phyloP scores from a whole-genome alignment of 2,797 vertebrate genomes.

The Chelmon rostratus region DNA sequence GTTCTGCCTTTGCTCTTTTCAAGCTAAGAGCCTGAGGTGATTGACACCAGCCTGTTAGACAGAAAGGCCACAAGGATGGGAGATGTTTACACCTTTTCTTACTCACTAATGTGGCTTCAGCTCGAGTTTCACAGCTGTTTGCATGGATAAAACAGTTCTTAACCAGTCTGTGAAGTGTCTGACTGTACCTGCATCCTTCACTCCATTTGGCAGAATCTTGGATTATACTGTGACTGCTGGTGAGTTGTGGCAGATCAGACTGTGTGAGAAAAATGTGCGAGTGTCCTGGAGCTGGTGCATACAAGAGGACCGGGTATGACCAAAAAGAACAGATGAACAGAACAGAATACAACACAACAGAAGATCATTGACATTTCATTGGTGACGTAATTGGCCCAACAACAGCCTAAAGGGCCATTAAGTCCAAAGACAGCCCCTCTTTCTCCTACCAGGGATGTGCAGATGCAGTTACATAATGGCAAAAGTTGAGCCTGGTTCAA shows the following conservation, averaged over 20 bases:
- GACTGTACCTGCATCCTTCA: neutral
- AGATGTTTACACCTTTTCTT: slow-evolving; percentile 53
- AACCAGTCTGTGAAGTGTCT: neutral
- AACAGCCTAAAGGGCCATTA: no score
- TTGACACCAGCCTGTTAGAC: slow-evolving; percentile 81
- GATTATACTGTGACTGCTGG: neutral
- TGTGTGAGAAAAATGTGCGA: neutral
- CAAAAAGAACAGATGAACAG: neutral
- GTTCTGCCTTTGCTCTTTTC: slow-evolving; percentile 40
- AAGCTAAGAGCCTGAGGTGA: slow-evolving; percentile 62
- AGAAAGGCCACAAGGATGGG: slow-evolving; percentile 55
- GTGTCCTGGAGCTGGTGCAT: neutral
- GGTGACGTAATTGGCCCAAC: no score
- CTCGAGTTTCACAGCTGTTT: slow-evolving; percentile 20
- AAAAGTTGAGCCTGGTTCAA: neutral
- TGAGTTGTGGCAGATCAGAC: neutral
- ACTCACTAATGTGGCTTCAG: slow-evolving; percentile 9
- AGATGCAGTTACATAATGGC: neutral
- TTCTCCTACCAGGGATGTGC: neutral
- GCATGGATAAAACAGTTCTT: slow-evolving; percentile 3
- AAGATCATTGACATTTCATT: no score
- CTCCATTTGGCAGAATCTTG: neutral
- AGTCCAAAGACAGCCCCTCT: neutral
- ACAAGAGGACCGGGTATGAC: neutral
- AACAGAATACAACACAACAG: neutral